phyloP scores from a whole-genome alignment of 1,140 invertebrate species.

The Venustaconcha ellipsiformis region DNA sequence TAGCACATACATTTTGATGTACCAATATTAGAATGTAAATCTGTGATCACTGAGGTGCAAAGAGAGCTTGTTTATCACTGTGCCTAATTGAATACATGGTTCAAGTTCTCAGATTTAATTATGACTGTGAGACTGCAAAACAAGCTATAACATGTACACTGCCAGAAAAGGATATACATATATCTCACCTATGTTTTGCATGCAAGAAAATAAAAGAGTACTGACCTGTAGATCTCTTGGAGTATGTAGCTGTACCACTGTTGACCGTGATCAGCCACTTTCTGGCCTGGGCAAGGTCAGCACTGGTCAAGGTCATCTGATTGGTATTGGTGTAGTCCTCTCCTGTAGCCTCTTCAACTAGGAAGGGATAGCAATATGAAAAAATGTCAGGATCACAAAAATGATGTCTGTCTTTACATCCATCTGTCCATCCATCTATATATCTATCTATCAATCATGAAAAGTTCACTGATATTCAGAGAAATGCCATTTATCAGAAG shows the following conservation, averaged over 20 bases:
- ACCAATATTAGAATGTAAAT: too few relatives aligned
- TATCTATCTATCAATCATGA: too few relatives aligned
- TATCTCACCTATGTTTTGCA: neutral
- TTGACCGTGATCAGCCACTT: slow-evolving; percentile 67
- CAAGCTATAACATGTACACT: neutral
- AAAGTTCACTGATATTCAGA: too few relatives aligned
- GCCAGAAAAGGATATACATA: neutral
- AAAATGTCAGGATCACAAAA: neutral
- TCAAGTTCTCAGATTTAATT: too few relatives aligned
- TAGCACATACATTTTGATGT: too few relatives aligned
- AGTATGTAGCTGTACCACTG: slow-evolving; percentile 56
- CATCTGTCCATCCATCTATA: too few relatives aligned
- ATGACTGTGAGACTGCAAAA: too few relatives aligned
- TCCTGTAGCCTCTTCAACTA: slow-evolving; percentile 8
- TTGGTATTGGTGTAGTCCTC: slow-evolving; percentile 28
- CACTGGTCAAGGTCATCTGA: slow-evolving; percentile 34
- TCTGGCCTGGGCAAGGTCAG: slow-evolving; percentile 35
- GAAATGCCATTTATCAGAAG: too few relatives aligned
- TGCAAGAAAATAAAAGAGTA: neutral
- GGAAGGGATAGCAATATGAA: slow-evolving; percentile 1
- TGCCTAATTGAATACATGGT: too few relatives aligned
- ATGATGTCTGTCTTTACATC: neutral
- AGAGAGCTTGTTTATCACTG: too few relatives aligned
- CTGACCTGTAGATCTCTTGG: slow-evolving; percentile 62
- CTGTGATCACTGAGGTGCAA: too few relatives aligned